phyloP scores from a whole-genome alignment of 2,113 vertebrate genomes.

The Axis porcinus region DNA sequence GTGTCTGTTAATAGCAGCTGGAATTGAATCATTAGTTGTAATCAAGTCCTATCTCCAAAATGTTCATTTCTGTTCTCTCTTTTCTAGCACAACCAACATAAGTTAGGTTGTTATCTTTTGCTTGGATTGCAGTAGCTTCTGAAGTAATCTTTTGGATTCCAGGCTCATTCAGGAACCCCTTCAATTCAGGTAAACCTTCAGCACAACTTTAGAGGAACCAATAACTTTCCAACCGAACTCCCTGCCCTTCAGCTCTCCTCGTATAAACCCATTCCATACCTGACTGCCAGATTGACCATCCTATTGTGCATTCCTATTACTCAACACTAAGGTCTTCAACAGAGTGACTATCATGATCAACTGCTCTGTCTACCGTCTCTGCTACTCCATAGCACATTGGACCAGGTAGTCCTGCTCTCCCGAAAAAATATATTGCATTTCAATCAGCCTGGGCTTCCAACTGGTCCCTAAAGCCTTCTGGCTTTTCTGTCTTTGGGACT shows the following conservation, averaged over 20 bases:
- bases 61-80: not conserved
- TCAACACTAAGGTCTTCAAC: not conserved
- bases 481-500: not conserved
- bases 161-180: not conserved
- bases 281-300: not conserved
- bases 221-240: not conserved
- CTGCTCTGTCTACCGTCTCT: not conserved
- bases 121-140: not conserved
- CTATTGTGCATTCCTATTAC: accelerated
- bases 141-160: not conserved
- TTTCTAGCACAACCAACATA: not conserved
- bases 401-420: not conserved
- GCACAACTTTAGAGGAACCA: not conserved
- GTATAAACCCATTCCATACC: accelerated
- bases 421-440: accelerated
- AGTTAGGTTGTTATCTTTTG: not conserved
- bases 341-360: not conserved
- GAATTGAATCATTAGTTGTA: not conserved
- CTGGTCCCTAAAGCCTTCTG: not conserved
- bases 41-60: not conserved
- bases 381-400: too few species aligned
- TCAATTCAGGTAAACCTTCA: not conserved
- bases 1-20: not conserved
- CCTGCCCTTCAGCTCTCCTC: not conserved
- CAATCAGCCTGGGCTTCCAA: not conserved